phyloP scores from a whole-genome alignment of 2,113 vertebrate genomes.

The Indicator maculatus region DNA sequence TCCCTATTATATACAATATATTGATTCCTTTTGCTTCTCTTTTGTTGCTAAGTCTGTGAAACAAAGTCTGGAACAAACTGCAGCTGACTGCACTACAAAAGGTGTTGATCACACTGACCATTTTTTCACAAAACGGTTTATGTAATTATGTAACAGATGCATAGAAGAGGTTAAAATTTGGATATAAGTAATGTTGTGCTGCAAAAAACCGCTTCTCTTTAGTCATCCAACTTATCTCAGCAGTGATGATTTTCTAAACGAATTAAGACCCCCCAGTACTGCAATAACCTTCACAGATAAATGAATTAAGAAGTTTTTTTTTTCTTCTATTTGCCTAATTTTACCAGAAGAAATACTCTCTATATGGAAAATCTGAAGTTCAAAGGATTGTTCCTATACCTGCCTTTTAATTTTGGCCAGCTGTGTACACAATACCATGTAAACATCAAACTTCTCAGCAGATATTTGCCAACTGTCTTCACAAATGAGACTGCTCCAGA shows the following conservation, averaged over 20 bases:
- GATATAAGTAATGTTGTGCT: not conserved
- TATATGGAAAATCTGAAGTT: not conserved
- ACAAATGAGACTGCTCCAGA: not conserved
- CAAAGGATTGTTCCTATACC: not conserved
- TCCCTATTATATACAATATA: not conserved
- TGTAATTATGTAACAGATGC: not conserved
- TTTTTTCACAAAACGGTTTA: not conserved
- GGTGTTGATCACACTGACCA: not conserved
- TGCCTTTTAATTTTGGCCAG: not conserved
- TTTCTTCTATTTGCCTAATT: not conserved
- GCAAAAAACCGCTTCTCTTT: not conserved
- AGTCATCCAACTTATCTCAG: not conserved
- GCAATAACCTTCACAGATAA: not conserved
- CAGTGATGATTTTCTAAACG: not conserved
- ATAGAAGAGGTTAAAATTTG: not conserved
- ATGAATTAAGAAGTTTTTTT: not conserved
- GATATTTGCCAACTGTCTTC: not conserved
- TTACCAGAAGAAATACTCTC: not conserved
- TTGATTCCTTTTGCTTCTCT: not conserved
- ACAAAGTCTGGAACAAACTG: not conserved
- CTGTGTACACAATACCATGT: not conserved
- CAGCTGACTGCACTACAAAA: not conserved
- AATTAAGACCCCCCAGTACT: not conserved
- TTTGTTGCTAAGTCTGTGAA: not conserved
- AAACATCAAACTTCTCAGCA: not conserved